Evolutionary conservation across 1,140 invertebrate genomes (phyloP), one percentile per base, ranked within the genome.

Genomic region (Heliothis subflexa): DNA sequence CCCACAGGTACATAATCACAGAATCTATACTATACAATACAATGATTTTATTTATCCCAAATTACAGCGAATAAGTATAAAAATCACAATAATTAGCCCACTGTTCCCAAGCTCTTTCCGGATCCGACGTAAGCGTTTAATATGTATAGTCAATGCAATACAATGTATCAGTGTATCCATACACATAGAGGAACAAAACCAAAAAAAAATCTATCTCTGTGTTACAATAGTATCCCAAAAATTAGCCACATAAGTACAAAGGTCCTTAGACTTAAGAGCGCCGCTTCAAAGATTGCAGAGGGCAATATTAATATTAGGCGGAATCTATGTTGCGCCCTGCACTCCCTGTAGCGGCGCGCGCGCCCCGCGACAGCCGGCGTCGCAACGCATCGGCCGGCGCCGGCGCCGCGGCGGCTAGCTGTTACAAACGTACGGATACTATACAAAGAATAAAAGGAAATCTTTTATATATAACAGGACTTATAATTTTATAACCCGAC

Each of bases 181-280:
- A 94, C 89, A 94, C 86, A 90, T 94, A 95, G 93, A 95, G 94
- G 94, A 95, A 95, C 94, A 95, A 95, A 95, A 92, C 93, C 92
- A 94, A 95, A 94, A 94, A 94, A 95, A 94, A 94, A 90, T 83
- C 80, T 88, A 88, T 91, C 88, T 92, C 83, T 86, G 86, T 85
- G 87, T 89, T 87, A 87, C 86, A 89, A 88, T 91, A 92, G 90
- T 94, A 92, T 91, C 91, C 73, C 90, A 89, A 91, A 87, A 89
- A 88, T 87, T 81, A 87, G 85, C 83, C 85, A 85, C 86, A 87
- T 93, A 93, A 93, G 92, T 94, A 93, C 92, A 91, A 84, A 85
- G 82, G 87, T 86, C 84, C 85, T 86, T 84, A 81, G 81, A 84
- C 83, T 86, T 85, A 85, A 84, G 73, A 86, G 85, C 90, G 86